These are phyloP conservation scores for Drosophila meridiana DNA, from an alignment of 2,888 invertebrate species.

Conservation along the genomic window DNA sequence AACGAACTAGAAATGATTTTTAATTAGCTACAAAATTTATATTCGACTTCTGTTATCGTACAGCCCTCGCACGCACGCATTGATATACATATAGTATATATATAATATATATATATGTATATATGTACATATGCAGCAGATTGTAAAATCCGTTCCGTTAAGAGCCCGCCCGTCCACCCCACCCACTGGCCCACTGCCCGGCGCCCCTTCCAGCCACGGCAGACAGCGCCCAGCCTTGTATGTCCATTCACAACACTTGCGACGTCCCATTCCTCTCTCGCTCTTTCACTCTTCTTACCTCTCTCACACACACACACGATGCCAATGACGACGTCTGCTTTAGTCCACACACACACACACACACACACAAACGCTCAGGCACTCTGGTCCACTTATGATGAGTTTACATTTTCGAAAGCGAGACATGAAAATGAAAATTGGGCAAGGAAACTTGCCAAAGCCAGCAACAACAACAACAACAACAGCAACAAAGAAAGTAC, in stretches of 20 bases:
- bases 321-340: slow-evolving; percentile 62
- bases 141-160: slow-evolving; percentile 72
- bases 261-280: slow-evolving; percentile 44
- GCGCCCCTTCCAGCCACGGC: slow-evolving; percentile 9
- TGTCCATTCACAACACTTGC: slow-evolving; percentile 79
- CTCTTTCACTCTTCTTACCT: not conserved
- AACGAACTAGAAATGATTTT: not conserved
- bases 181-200: not conserved
- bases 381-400: slow-evolving; percentile 79
- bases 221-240: slow-evolving; percentile 48
- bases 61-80: slow-evolving; percentile 24
- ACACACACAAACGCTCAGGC: slow-evolving; percentile 21
- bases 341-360: slow-evolving; percentile 46
- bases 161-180: slow-evolving; percentile 3
- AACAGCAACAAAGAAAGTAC: slow-evolving; percentile 44
- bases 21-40: not conserved
- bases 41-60: slow-evolving; percentile 5
- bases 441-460: slow-evolving; percentile 68
- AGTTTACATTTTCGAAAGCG: slow-evolving; percentile 77
- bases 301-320: slow-evolving; percentile 20
- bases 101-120: not conserved
- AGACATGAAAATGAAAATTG: slow-evolving; percentile 75
- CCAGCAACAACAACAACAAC: slow-evolving; percentile 33
- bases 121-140: slow-evolving; percentile 45
- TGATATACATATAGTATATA: slow-evolving; percentile 1